phyloP scores from a whole-genome alignment of 1,140 invertebrate species.

The Apis florea region DNA sequence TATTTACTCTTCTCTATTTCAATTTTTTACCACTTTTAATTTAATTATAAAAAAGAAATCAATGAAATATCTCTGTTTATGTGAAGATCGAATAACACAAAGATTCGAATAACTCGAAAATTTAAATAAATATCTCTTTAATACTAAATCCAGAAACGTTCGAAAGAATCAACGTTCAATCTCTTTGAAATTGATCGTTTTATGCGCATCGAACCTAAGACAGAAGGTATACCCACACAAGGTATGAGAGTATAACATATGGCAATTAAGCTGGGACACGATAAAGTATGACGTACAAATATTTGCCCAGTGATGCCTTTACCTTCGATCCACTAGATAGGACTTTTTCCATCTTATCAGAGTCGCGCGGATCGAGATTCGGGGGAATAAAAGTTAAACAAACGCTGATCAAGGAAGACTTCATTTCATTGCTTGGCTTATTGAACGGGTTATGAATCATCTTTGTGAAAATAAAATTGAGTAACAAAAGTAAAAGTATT shows the following conservation, averaged over 20 bases:
- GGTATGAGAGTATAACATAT: constrained; percentile 64
- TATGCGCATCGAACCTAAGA: constrained; percentile 36
- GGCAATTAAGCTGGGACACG: constrained; percentile 66
- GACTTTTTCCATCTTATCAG: constrained; percentile 57
- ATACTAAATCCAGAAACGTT: background rate
- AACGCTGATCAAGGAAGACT: constrained; percentile 23
- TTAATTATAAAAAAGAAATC: too few species aligned
- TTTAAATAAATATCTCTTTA: background rate
- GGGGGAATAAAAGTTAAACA: constrained; percentile 47
- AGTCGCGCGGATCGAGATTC: constrained; percentile 45
- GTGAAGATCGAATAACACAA: too few species aligned
- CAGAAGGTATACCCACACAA: constrained; percentile 39
- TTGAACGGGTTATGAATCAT: background rate
- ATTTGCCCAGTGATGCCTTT: constrained; percentile 66
- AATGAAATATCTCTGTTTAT: too few species aligned
- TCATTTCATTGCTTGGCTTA: background rate
- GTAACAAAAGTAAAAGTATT: background rate
- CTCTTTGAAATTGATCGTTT: constrained; percentile 20
- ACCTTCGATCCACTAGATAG: constrained; percentile 49
- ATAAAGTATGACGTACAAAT: constrained; percentile 68
- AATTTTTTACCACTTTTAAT: too few species aligned
- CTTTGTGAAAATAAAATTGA: too few species aligned
- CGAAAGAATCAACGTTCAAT: background rate
- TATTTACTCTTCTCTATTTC: too few species aligned
- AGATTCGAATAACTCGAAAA: too few species aligned